Evolutionary conservation across 2,113 vertebrate species (phyloP), one percentile per base, ranked within the genome.

Genomic region (Plestiodon gilberti): DNA sequence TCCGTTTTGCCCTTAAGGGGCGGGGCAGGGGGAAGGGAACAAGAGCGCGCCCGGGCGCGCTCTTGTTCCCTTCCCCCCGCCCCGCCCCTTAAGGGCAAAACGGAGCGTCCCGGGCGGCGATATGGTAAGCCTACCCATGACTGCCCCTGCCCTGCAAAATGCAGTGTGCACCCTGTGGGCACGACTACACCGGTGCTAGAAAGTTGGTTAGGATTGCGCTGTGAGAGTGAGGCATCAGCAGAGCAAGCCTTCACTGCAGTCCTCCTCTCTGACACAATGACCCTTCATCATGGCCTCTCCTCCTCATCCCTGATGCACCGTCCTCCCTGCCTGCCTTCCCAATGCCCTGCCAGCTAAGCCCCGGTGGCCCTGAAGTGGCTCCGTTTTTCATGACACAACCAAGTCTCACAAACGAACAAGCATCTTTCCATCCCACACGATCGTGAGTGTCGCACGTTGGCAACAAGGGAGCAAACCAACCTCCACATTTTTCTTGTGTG

Each of bases 381-480:
- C 23, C 48, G 78, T 82, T 84, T 35, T 67, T 35, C 38, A 84
- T 86, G 85, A 89, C n/a, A 79, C 65, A 86, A 78, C n/a, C 35
- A 80, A 81, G 35, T 89, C 73, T 93, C 35, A 48, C 13, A 5
- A 87, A 79, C 6, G 11, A 2, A 84, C 67, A 40, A 84, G 57
- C 86, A 90, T 82, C 81, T 75, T 2, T 62, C 25, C 3, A n/a
- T 67, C 52, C 69, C 30, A 1, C 55, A 67, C 80, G 59, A 64
- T 14, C 1, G 40, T 40, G 20, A 18, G 87, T 73, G 55, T 48
- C 64, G 0, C 52, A 76, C 59, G 33, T 3, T 25, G 28, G 74
- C 61, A 81, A 84, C 3, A 30, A 59, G 69, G 86, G 25, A 67
- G 4, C 1, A 10, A 71, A 11, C 0, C 10, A 57, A 80, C 6